Conservation (phyloP, 2,888 invertebrate species). For the Cryptus armator region DNA sequence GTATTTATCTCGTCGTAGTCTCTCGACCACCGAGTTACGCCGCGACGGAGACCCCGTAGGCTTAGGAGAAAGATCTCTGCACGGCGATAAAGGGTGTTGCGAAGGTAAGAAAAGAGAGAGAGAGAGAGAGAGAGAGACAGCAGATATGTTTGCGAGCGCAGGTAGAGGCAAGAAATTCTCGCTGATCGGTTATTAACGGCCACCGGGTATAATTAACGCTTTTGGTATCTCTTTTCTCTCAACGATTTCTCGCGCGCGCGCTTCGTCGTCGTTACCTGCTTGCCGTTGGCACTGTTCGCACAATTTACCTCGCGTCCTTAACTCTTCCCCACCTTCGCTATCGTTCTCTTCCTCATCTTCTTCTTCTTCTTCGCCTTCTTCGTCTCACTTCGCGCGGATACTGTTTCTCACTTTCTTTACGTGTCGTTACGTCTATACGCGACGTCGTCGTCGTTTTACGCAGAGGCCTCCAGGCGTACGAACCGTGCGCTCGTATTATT, state of each 20-base stretch:
- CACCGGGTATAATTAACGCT: conserved; percentile 78
- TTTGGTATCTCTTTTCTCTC: conserved; percentile 37
- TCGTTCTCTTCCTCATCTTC: conserved; percentile 3
- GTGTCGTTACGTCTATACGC: conserved; percentile 23
- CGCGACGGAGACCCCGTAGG: conserved; percentile 42
- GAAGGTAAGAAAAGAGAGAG: background rate
- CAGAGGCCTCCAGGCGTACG: background rate
- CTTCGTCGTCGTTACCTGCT: conserved; percentile 17
- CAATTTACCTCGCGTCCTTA: conserved; percentile 48
- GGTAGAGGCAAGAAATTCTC: conserved; percentile 47
- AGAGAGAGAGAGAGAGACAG: background rate
- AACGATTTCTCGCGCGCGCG: conserved; percentile 39
- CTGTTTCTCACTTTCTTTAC: conserved; percentile 9
- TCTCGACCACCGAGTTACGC: conserved; percentile 67
- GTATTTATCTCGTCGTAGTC: conserved; percentile 61
- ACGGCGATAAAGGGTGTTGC: conserved; percentile 54
- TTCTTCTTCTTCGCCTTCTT: background rate
- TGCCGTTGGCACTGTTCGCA: conserved; percentile 58
- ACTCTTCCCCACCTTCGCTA: conserved; percentile 40
- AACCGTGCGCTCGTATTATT: conserved; percentile 50
- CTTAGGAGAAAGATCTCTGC: conserved; percentile 51
- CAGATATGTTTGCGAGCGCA: conserved; percentile 21
- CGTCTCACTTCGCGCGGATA: background rate
- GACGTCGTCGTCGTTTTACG: conserved; percentile 45
- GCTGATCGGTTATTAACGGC: conserved; percentile 77